Evolutionary conservation across 2,888 invertebrate genomes (phyloP), one percentile per base, ranked within the genome.

Genomic region (Corbicula japonica): DNA sequence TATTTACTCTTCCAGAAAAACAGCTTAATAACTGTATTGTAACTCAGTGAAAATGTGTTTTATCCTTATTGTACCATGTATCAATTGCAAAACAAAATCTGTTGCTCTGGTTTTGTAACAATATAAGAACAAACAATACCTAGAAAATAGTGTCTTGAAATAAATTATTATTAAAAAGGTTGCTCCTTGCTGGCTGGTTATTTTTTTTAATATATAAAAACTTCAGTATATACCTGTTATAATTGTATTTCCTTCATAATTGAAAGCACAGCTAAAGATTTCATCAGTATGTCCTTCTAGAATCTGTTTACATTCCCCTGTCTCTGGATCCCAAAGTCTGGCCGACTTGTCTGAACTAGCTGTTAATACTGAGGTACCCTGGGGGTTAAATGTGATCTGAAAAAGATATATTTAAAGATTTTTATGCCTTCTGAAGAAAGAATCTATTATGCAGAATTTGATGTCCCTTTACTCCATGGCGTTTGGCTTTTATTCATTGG

Each of bases 181-280:
- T n/a, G n/a, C n/a, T n/a, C n/a, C n/a, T n/a, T n/a, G n/a, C n/a
- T n/a, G n/a, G n/a, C n/a, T n/a, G n/a, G n/a, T n/a, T n/a, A n/a
- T n/a, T n/a, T n/a, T n/a, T n/a, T n/a, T n/a, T n/a, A n/a, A n/a
- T n/a, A n/a, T n/a, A n/a, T n/a, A n/a, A n/a, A n/a, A n/a, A n/a
- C n/a, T n/a, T n/a, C n/a, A n/a, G n/a, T n/a, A n/a, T 23, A 41
- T 81, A 92, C 94, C 94, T 23, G 97, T 97, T 85, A 97, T 94
- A 86, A 97, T 95, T 5, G 96, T 95, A 89, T 96, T 96, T 0
- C 97, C 97, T 0, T 95, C 95, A 92, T 97, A 97, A 41, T 96
- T 97, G 92, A 96, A 97, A 1, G 96, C 96, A 88, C 96, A 96
- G n/a, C 96, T 96, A 93, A 97, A 97, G 52, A 97, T 96, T 92